Evolutionary conservation across 64 coral and sea anemone genomes (phyloP), one percentile per base, ranked within the genome.

Genomic region (Stylophora pistillata): DNA sequence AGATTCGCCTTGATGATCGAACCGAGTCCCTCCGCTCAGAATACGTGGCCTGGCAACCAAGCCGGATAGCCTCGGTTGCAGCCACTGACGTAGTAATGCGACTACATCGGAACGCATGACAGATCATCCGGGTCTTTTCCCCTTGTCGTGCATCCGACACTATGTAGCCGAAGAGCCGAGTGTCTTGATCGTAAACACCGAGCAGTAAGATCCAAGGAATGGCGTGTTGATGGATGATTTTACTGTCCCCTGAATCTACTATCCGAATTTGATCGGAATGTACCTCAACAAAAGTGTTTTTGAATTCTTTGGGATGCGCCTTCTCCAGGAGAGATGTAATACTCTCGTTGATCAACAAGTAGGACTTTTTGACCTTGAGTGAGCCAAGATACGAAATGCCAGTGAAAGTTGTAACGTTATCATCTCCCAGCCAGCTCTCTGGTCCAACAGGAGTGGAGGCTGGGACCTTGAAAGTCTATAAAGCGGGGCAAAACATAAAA

Each of bases 81-180:
- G 93, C 85, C 15, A 91, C 93, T 3, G 92, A 89, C 72, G 83
- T 82, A n/a, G 89, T 92, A 37, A 94, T 83, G 37, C 96, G 96
- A 55, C 93, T 83, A 71, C 96, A 98, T 1, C 96, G 92, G 74
- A 98, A 98, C n/a, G 90, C 96, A 90, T 98, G 93, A 95, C 96
- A 98, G 18, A 74, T 92, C 90, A 94, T 95, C 58, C 81, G 47
- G 53, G 96, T 95, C 71, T 95, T 98, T 81, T 94, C 90, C 11
- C 96, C 96, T 78, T 98, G 96, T 30, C 86, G 86, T 21, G 96
- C 96, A 73, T 98, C 90, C 28, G 93, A 77, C 58, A 94, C 93
- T 26, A 98, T 95, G 78, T 95, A 98, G 16, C 93, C 96, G 87
- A 98, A 98, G 47, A 95, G 27, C 11, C 96, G 89, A 13, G 92